A percentile compares a stretch with the other conserved stretches of the same genome.
These are phyloP conservation scores for Caenorhabditis brenneri DNA, from an alignment of 1,140 invertebrate genomes.

Conservation along the genomic window DNA sequence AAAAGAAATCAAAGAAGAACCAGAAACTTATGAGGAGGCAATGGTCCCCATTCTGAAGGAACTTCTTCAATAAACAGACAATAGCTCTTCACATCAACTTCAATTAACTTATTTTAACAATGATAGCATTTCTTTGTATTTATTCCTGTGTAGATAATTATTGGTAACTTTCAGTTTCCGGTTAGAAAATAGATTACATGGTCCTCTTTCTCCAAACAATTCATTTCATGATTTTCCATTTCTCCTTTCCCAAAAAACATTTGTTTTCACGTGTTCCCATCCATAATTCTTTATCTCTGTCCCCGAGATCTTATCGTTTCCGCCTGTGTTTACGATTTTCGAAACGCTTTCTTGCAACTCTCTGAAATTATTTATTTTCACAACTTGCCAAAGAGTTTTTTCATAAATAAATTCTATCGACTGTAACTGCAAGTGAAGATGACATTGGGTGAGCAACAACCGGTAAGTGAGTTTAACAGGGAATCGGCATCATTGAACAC, in stretches of 20 bases:
- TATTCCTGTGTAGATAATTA: no score
- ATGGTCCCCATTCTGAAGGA: no score
- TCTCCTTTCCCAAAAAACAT: background rate
- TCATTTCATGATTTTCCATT: background rate
- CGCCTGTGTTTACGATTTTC: background rate
- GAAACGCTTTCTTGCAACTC: no score
- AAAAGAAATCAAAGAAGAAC: background rate
- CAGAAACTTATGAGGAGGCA: background rate
- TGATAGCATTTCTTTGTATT: no score
- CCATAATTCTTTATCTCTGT: background rate
- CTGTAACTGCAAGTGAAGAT: background rate
- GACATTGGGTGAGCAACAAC: background rate
- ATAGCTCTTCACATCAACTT: no score
- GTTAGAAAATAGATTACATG: no score
- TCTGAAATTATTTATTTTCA: background rate
- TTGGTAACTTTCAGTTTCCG: no score
- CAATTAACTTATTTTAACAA: no score
- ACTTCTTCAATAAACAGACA: no score
- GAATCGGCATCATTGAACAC: no score
- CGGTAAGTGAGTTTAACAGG: background rate
- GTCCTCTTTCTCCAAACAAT: background rate
- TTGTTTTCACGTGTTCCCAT: background rate
- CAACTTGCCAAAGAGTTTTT: background rate
- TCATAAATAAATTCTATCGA: slow-evolving; percentile 24
- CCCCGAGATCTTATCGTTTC: background rate